Percentiles rank a stretch among this genome's conserved stretches.
Conservation (phyloP, 2,797 vertebrate genomes). For the Champsocephalus esox region DNA sequence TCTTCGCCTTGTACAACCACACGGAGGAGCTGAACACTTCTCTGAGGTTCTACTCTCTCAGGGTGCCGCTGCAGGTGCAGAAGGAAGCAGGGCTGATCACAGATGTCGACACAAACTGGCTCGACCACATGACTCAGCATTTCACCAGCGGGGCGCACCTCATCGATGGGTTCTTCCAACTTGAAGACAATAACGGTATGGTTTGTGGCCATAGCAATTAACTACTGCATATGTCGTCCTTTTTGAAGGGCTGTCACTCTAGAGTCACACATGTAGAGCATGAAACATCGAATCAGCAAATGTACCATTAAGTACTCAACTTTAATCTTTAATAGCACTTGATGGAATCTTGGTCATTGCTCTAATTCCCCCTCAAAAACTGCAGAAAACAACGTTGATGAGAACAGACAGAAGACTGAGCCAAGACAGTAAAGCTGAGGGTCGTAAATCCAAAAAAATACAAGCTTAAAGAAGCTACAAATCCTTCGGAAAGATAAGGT, state of each 20-base stretch:
- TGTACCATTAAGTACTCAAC: background rate
- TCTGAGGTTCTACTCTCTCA: slow-evolving; percentile 90
- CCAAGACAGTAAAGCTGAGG: background rate
- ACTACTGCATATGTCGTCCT: background rate
- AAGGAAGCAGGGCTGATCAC: slow-evolving; percentile 89
- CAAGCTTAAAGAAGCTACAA: background rate
- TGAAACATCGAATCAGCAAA: background rate
- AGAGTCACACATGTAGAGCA: background rate
- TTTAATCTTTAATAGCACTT: background rate
- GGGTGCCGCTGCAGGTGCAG: slow-evolving; percentile 90
- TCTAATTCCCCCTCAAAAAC: background rate
- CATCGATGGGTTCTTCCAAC: slow-evolving; percentile 92
- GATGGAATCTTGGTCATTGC: no score
- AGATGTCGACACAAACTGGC: slow-evolving; percentile 92
- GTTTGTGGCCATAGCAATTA: background rate
- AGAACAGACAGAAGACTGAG: background rate
- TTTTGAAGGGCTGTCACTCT: background rate
- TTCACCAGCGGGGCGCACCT: slow-evolving; percentile 92
- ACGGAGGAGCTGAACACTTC: slow-evolving; percentile 83
- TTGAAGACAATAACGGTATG: slow-evolving; percentile 86
- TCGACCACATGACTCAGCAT: slow-evolving; percentile 98
- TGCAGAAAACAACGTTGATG: background rate
- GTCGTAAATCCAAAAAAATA: background rate
- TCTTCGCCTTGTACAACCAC: slow-evolving; percentile 94
- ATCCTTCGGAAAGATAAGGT: background rate